A percentile compares a stretch with the other conserved stretches of the same genome.
phyloP scores from a whole-genome alignment of 2,797 vertebrate species.

The Masticophis lateralis region DNA sequence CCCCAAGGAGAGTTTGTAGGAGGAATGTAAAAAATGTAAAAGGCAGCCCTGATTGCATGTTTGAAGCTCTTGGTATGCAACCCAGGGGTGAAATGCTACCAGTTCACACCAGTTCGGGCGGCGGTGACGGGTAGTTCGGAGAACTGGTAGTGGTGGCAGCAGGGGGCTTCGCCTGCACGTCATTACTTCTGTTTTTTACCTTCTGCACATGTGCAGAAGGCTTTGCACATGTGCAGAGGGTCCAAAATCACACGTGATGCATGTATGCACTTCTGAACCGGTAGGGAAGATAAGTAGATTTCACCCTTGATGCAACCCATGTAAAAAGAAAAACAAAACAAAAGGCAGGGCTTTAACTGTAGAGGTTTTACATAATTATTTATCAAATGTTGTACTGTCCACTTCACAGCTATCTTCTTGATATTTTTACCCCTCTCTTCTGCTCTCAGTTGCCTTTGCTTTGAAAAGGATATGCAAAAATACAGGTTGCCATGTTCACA shows the following conservation, averaged over 20 bases:
- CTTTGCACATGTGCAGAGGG: too few relatives aligned
- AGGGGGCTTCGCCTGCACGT: too few relatives aligned
- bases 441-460: not conserved
- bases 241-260: too few relatives aligned
- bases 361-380: not conserved
- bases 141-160: too few relatives aligned
- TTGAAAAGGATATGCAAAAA: not conserved
- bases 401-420: not conserved
- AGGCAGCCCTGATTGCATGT: not conserved
- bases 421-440: not conserved
- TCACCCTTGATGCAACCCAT: not conserved
- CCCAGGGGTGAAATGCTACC: too few relatives aligned
- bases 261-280: too few relatives aligned
- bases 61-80: not conserved
- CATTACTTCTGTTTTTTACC: too few relatives aligned
- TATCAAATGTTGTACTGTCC: not conserved
- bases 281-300: too few relatives aligned
- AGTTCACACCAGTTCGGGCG: too few relatives aligned
- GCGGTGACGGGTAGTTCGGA: too few relatives aligned
- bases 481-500: too few relatives aligned
- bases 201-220: too few relatives aligned
- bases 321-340: not conserved
- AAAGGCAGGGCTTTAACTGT: not conserved
- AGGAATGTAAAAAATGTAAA: not conserved
- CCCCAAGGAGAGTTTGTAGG: not conserved